These are phyloP conservation scores for Azemiops feae DNA, from an alignment of 2,113 vertebrate species.

Conservation along the genomic window DNA sequence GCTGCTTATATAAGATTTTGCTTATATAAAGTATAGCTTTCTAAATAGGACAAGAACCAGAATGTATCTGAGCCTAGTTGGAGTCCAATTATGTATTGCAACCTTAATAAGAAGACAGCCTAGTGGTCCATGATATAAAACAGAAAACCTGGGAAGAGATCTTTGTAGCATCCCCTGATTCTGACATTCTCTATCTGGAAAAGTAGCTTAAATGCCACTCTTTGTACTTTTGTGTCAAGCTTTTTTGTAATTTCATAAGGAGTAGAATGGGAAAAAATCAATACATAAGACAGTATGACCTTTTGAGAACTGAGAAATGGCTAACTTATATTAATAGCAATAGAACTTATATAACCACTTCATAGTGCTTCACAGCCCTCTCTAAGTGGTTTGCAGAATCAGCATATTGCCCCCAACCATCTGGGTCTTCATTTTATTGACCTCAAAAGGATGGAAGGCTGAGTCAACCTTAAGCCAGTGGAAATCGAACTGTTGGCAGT, in stretches of 20 bases:
- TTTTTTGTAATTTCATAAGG: neutral
- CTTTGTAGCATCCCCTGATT: neutral
- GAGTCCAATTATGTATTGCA: neutral
- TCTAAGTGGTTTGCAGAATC: neutral
- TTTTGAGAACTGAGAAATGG: neutral
- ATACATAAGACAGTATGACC: neutral
- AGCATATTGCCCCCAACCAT: neutral
- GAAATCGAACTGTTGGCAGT: neutral
- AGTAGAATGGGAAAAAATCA: neutral
- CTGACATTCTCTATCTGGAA: neutral
- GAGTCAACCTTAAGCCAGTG: neutral
- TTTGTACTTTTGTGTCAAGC: neutral
- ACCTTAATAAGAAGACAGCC: neutral
- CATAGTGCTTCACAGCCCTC: neutral
- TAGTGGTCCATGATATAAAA: neutral
- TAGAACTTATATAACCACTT: neutral
- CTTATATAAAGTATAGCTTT: neutral
- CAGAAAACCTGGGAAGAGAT: neutral
- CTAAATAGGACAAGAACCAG: neutral
- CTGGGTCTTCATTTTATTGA: neutral
- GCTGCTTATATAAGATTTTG: neutral
- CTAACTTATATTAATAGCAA: neutral
- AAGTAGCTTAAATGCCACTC: neutral
- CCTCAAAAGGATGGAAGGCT: neutral
- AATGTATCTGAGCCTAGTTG: neutral